Conservation (phyloP, 2,888 invertebrate genomes). For the Plebejus melissa region DNA sequence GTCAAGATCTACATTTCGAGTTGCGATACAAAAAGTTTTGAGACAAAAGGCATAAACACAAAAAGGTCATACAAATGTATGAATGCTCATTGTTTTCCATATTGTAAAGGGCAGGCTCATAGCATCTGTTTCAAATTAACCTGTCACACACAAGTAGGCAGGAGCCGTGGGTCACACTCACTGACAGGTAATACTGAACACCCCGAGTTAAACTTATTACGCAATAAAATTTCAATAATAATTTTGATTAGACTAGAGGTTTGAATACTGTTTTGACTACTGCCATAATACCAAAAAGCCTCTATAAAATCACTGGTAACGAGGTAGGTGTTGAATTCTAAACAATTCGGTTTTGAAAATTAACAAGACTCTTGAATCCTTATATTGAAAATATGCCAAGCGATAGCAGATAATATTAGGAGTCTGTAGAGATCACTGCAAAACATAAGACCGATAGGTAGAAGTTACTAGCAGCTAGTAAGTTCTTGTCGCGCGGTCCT, state of each 20-base stretch:
- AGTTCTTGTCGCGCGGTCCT: no score
- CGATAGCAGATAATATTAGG: background rate
- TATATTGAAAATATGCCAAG: background rate
- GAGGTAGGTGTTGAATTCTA: background rate
- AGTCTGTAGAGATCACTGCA: background rate
- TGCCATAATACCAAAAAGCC: background rate
- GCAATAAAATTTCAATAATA: background rate
- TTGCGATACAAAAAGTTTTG: constrained; percentile 13
- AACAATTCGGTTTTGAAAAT: background rate
- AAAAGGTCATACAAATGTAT: constrained; percentile 4
- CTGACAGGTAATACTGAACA: constrained; percentile 33
- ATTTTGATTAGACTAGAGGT: background rate
- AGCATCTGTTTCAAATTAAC: constrained; percentile 26
- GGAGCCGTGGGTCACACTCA: constrained; percentile 36
- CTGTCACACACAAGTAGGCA: constrained; percentile 31
- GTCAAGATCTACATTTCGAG: constrained; percentile 11
- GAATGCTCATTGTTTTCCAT: constrained; percentile 17
- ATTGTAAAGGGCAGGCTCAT: constrained; percentile 15
- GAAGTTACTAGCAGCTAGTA: background rate
- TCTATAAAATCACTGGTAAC: background rate
- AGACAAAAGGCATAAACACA: background rate
- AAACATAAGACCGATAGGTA: background rate
- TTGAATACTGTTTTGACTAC: background rate
- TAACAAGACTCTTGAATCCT: background rate
- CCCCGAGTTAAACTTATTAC: background rate